phyloP scores from a whole-genome alignment of 1,140 invertebrate species.

The Amyelois transitella region DNA sequence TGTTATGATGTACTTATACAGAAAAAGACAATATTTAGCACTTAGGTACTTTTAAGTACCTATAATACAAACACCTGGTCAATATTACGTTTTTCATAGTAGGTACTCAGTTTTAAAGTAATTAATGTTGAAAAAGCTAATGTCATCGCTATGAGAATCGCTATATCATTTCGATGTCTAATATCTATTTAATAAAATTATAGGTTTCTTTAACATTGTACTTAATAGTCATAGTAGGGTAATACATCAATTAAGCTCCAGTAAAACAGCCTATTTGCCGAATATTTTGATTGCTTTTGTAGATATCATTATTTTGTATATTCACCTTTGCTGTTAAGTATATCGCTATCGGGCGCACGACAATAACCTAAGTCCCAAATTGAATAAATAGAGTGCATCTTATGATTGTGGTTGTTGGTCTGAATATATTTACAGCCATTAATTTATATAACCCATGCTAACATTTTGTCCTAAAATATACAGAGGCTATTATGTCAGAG shows the following conservation, averaged over 20 bases:
- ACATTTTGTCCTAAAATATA: slow-evolving; percentile 42
- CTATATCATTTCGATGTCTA: too few species aligned
- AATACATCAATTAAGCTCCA: slow-evolving; percentile 1
- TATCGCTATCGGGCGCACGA: too few species aligned
- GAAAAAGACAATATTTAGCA: too few species aligned
- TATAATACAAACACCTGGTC: too few species aligned
- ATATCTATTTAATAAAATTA: neutral
- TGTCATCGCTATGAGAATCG: too few species aligned
- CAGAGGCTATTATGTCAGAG: slow-evolving; percentile 46
- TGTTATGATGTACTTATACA: too few species aligned
- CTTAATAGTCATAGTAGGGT: slow-evolving; percentile 20
- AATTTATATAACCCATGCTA: slow-evolving; percentile 63
- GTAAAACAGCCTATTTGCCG: neutral
- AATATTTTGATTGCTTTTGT: neutral
- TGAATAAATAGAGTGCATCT: neutral
- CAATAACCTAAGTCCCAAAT: too few species aligned
- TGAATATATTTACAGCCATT: slow-evolving; percentile 49
- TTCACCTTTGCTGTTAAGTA: neutral
- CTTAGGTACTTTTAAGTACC: too few species aligned
- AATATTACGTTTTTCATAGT: too few species aligned
- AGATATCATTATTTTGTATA: neutral
- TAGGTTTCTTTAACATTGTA: slow-evolving; percentile 13
- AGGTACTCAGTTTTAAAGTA: too few species aligned
- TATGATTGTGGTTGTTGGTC: neutral
- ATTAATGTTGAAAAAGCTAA: too few species aligned